phyloP scores from a whole-genome alignment of 30 jellyfish, hydroid and myxozoan species.

The Morbakka virulenta region DNA sequence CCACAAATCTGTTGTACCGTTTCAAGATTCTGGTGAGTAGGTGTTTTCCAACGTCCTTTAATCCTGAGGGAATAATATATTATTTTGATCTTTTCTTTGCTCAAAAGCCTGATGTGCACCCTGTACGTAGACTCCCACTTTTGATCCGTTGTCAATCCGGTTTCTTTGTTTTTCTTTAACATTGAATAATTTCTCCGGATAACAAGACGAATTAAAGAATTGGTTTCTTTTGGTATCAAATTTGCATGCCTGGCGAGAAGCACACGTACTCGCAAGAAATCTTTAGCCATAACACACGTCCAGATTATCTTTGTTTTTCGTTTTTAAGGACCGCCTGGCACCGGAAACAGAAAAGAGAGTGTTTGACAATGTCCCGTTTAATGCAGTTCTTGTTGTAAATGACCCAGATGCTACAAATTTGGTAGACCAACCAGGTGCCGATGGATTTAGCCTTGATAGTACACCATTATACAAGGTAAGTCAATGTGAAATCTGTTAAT shows the following conservation, averaged over 20 bases:
- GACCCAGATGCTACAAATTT: conserved; percentile 38
- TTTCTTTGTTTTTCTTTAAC: too few relatives aligned
- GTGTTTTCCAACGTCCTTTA: too few relatives aligned
- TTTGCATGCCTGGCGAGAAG: too few relatives aligned
- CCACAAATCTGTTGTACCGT: conserved; percentile 69
- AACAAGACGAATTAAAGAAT: too few relatives aligned
- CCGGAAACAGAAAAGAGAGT: conserved; percentile 57
- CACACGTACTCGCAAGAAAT: too few relatives aligned
- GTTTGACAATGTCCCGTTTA: conserved; percentile 64
- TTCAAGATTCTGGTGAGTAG: conserved; percentile 80
- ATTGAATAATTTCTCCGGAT: too few relatives aligned
- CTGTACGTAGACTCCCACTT: neutral
- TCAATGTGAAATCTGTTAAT: neutral
- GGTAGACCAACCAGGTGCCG: conserved; percentile 79
- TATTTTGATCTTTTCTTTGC: neutral
- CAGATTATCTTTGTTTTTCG: neutral
- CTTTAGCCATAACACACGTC: too few relatives aligned
- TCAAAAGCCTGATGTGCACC: neutral
- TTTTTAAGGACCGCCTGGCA: conserved; percentile 74
- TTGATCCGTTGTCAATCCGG: too few relatives aligned
- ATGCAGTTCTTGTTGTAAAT: conserved; percentile 74
- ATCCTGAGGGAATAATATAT: neutral
- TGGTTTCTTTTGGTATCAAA: too few relatives aligned
- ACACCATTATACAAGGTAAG: conserved; percentile 87
- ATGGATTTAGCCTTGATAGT: conserved; percentile 86